Base-by-base conservation (phyloP, 2,888 invertebrate genomes). In the Platycheirus albimanus region DNA sequence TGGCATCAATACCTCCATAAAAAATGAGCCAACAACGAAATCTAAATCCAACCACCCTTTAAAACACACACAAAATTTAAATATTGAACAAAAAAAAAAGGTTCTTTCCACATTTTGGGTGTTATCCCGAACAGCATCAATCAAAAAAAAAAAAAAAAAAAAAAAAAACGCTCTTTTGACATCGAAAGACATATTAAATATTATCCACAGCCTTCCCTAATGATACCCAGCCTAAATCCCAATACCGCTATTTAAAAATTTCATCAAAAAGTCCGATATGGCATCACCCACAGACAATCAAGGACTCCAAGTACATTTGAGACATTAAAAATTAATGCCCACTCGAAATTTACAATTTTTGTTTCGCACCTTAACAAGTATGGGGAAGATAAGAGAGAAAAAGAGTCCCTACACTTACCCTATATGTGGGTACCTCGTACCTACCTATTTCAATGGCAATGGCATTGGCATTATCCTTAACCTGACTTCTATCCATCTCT, bases 271-370 rank as follows among this genome's bases (percentile, higher is more conserved):
- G 47, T 61, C 61, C 61, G 49, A 67, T n/a, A n/a, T 28, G 17
- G 36, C 33, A 61, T 24, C 20, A 24, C 63, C 15, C n/a, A n/a
- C n/a, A 28, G 56, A 58, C 56, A 77, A 69, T 76, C 71, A 83
- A 72, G 43, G 33, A 64, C 58, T 28, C 10, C 4, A n/a, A 24
- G 47, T 69, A 43, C 83, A 77, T 54, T 38, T 47, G 67, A 56
- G 63, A 56, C 38, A 78, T 83, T 74, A 78, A 83, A 77, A 74
- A 78, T 83, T 49, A 49, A 83, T 78, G 74, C 24, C 49, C 72
- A 56, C 69, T 74, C 61, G 72, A 74, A 83, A 77, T 74, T 56
- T 83, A 77, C 72, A 78, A 69, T 69, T 78, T 67, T 64, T 63
- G 51, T 69, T 83, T 71, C 7, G 72, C 83, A 77, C 83, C 83